A percentile compares a stretch with the other conserved stretches of the same genome.
Conservation (phyloP, 2,888 invertebrate species). For the Napeogenes sylphis region DNA sequence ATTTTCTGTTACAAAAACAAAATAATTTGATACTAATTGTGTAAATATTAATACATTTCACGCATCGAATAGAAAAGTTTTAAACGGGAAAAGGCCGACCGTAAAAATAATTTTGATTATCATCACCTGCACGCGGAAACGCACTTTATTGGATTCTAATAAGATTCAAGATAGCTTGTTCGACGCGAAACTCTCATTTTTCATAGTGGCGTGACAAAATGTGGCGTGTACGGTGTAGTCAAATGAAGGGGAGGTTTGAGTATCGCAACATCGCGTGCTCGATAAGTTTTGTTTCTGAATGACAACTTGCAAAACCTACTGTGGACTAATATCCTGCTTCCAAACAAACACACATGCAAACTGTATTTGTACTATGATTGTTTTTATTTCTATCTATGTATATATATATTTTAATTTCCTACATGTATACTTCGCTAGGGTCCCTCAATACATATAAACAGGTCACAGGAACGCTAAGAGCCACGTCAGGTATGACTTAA, state of each 20-base stretch:
- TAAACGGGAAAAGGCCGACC: slow-evolving; percentile 31
- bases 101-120: slow-evolving; percentile 25
- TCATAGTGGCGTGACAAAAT: slow-evolving; percentile 31
- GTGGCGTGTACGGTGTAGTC: slow-evolving; percentile 26
- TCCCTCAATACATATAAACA: too few relatives aligned
- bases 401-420: too few relatives aligned
- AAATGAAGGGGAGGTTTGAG: slow-evolving; percentile 29
- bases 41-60: slow-evolving; percentile 26
- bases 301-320: neutral
- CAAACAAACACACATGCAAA: too few relatives aligned
- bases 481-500: too few relatives aligned
- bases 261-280: slow-evolving; percentile 17
- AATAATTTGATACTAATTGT: neutral
- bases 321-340: neutral
- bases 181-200: slow-evolving; percentile 10
- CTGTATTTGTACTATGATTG: too few relatives aligned
- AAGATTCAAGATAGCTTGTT: slow-evolving; percentile 17
- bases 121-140: neutral
- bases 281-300: slow-evolving; percentile 14
- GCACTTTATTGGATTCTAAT: slow-evolving; percentile 9
- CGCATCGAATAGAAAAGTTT: slow-evolving; percentile 15
- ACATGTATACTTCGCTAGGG: too few relatives aligned
- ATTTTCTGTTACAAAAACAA: neutral
- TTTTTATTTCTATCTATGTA: too few relatives aligned
- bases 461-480: too few relatives aligned